Evolutionary conservation across 2,113 vertebrate species (phyloP).

Genomic region (Mionectes macconnelli): DNA sequence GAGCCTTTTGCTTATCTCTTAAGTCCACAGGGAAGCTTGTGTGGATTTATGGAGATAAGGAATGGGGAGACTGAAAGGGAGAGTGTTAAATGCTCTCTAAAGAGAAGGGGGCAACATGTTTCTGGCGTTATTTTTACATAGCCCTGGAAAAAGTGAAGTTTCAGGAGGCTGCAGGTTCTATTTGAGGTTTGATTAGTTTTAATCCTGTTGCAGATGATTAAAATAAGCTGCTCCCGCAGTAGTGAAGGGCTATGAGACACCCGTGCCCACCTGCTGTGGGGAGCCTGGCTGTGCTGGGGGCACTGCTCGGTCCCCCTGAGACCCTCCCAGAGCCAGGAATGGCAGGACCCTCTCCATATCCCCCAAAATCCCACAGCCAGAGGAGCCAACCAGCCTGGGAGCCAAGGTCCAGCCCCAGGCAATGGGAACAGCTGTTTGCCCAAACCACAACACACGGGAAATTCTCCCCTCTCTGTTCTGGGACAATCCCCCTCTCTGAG

Average conservation of each 20-base stretch:
- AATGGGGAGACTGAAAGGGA: not conserved
- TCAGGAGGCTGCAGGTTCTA: not conserved
- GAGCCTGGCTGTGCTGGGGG: not conserved
- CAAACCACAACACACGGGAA: accelerated
- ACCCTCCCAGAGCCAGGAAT: not conserved
- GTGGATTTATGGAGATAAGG: not conserved
- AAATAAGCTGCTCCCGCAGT: not conserved
- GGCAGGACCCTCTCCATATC: accelerated
- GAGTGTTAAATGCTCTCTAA: accelerated
- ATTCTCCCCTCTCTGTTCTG: not conserved
- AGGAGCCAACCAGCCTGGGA: not conserved
- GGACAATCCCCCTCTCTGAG: accelerated
- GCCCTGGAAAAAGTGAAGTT: not conserved
- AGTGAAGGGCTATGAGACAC: accelerated
- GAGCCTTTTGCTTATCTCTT: not conserved
- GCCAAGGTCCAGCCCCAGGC: accelerated
- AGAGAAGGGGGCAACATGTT: accelerated
- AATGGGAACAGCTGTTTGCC: not conserved
- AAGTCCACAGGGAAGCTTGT: accelerated
- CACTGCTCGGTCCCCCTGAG: no score
- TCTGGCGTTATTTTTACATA: not conserved
- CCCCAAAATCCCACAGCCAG: not conserved
- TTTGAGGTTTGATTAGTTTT: not conserved
- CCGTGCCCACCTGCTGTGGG: accelerated
- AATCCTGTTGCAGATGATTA: not conserved